Base-by-base conservation (phyloP, 2,113 vertebrate genomes). In the Poeciliopsis turrubarensis region DNA sequence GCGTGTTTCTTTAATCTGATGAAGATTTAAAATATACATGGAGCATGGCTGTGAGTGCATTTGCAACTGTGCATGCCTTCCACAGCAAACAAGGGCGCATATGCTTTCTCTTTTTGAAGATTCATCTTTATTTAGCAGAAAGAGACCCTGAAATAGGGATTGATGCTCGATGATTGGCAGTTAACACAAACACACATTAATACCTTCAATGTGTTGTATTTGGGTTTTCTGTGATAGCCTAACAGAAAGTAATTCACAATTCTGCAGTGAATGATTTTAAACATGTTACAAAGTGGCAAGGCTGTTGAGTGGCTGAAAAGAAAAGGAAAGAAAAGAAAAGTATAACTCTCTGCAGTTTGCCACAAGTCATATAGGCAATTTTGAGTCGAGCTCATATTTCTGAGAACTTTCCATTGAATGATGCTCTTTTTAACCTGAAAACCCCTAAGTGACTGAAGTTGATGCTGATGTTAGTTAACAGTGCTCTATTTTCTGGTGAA, bases 1-100 rank as follows among this genome's bases (percentile, higher is more conserved):
- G 41, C 77, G 47, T 51, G 4, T 64, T 81, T 79, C 81, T 89
- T 89, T 89, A 80, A 84, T 91, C 82, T 84, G 73, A 47, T 75
- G 73, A 65, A 70, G 82, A 86, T 76, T 83, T 88, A 70, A 84
- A 69, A 88, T 68, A 37, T 61, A 73, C 39, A 70, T 44, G 29
- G 32, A 74, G 29, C 34, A 37, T 11, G 79, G 0, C 66, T 69
- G n/a, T 25, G 67, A 22, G 19, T 27, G 72, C 30, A 51, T 60
- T 29, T 41, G 26, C 14, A 32, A 30, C 61, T 15, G 37, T 57
- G 39, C 17, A 29, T 41, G 9, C 41, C 14, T 19, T 19, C 44
- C 1, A 5, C 14, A 47, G 5, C 17, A 47, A 47, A 37, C 57
- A 31, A 29, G 17, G 47, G 61, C 41, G 3, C 51, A 71, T 57